Conservation (phyloP, 2,888 invertebrate genomes). For the Synanthedon tipuliformis region DNA sequence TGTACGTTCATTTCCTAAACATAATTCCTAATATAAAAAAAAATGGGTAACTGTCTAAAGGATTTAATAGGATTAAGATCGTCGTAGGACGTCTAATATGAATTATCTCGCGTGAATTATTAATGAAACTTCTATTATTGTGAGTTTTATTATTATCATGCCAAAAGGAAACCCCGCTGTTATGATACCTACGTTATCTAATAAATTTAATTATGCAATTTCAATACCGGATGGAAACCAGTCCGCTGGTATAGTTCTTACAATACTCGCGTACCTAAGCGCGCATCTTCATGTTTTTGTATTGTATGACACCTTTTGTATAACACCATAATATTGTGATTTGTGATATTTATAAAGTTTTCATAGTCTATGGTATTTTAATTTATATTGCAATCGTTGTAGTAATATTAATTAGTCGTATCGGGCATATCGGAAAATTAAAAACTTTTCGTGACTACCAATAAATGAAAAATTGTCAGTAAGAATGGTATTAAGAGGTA, state of each 20-base stretch:
- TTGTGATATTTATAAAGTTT: too few species aligned
- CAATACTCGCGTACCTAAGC: neutral
- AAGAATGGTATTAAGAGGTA: too few species aligned
- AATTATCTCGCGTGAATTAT: neutral
- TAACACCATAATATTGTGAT: too few species aligned
- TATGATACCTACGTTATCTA: constrained; percentile 24
- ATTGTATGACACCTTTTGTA: too few species aligned
- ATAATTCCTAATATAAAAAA: too few species aligned
- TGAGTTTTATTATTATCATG: neutral
- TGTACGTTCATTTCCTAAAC: too few species aligned
- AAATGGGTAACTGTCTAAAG: neutral
- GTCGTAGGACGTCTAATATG: neutral
- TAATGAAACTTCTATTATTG: neutral
- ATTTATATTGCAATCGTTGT: too few species aligned
- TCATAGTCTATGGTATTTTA: too few species aligned
- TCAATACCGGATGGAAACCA: constrained; percentile 35
- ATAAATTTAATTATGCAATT: constrained; percentile 36
- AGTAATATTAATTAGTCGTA: too few species aligned
- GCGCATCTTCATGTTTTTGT: neutral
- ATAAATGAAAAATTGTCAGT: too few species aligned
- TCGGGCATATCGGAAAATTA: too few species aligned
- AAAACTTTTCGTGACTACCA: too few species aligned
- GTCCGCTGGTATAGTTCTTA: constrained; percentile 12
- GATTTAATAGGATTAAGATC: neutral
- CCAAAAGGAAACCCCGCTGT: constrained; percentile 23